Evolutionary conservation across 2,797 vertebrate genomes (phyloP).

Genomic region (Gallinago solitaria): DNA sequence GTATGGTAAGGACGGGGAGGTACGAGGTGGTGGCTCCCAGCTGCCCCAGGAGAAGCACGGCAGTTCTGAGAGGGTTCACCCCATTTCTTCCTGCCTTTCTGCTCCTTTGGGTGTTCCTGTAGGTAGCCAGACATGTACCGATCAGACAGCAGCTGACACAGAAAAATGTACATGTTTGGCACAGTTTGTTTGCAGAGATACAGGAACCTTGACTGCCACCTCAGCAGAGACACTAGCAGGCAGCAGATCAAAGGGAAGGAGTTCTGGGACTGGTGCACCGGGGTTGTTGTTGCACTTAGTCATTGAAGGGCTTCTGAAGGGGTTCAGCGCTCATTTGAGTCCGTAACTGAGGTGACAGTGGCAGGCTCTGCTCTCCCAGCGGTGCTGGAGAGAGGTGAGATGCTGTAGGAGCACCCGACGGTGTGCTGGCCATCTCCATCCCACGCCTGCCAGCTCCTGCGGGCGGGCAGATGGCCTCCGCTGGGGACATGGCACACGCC

Average conservation of each 20-base stretch:
- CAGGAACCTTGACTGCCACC: neutral
- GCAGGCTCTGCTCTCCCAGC: neutral
- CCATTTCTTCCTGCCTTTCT: neutral
- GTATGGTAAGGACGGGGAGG: accelerated
- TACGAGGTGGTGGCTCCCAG: neutral
- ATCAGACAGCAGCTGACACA: neutral
- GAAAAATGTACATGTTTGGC: neutral
- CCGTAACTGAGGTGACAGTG: accelerated
- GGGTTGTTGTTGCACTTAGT: neutral
- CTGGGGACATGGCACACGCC: accelerated
- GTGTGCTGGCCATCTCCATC: neutral
- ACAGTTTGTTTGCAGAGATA: neutral
- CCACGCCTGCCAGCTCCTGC: neutral
- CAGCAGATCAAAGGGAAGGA: neutral
- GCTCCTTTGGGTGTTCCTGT: neutral
- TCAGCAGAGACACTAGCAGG: neutral
- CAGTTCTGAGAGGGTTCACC: neutral
- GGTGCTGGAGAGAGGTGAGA: neutral
- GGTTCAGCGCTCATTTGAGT: neutral
- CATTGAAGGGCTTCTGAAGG: neutral
- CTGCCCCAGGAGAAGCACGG: neutral
- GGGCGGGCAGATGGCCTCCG: neutral
- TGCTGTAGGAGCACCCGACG: accelerated
- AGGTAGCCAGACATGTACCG: neutral
- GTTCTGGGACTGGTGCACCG: accelerated